Percentiles rank a stretch among this genome's conserved stretches.
These are phyloP conservation scores for Scaeva pyrastri DNA, from an alignment of 2,888 invertebrate genomes.

Conservation along the genomic window DNA sequence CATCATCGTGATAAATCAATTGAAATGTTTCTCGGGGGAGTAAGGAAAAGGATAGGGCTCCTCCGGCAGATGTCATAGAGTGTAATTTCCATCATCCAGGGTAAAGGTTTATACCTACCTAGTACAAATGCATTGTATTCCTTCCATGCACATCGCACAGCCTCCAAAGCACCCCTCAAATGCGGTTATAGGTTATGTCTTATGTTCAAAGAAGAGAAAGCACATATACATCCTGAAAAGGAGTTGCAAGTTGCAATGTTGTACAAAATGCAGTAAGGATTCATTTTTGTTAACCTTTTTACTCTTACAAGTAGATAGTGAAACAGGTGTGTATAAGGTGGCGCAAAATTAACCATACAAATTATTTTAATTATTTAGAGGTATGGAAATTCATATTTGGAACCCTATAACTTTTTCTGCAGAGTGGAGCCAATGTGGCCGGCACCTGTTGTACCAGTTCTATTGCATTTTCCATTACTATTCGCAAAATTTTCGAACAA, in stretches of 20 bases:
- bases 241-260: conserved; percentile 30
- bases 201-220: conserved; percentile 16
- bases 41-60: not conserved
- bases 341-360: no score
- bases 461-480: no score
- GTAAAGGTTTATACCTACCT: conserved; percentile 3
- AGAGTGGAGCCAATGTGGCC: no score
- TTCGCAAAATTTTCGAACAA: no score
- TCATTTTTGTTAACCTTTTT: not conserved
- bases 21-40: conserved; percentile 59
- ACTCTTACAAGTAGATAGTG: no score
- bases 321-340: no score
- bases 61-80: conserved; percentile 41
- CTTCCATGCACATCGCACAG: conserved; percentile 39
- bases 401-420: no score
- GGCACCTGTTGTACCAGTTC: no score
- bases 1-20: conserved; percentile 71
- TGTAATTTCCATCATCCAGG: conserved; percentile 60
- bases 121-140: conserved; percentile 61
- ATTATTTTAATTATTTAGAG: no score
- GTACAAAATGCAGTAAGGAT: no score
- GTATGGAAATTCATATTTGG: no score
- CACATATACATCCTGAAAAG: conserved; percentile 46
- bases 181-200: conserved; percentile 58
- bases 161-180: no score